Base-by-base conservation (phyloP, 2,888 invertebrate genomes). In the Fissipunctia ypsillon region DNA sequence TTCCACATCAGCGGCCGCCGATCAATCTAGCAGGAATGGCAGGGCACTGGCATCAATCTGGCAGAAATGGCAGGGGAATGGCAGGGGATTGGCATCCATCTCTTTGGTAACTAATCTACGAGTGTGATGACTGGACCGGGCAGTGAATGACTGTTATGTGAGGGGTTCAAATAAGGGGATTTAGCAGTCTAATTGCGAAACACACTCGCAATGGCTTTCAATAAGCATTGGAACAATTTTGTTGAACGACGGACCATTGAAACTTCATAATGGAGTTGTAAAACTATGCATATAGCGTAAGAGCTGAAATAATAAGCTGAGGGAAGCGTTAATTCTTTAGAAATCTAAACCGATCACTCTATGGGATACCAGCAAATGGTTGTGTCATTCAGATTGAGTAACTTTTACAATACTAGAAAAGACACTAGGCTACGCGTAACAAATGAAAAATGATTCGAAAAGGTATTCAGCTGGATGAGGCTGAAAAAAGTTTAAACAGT, bases 11-110 rank as follows among this genome's bases (percentile, higher is more conserved):
- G 48, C 66, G 70, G 60, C 43, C 48, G 52, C 63, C 81, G 43
- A 82, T 82, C 82, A 80, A 82, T 82, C 80, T 59, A 61, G 61
- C 82, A 81, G 78, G 57, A 77, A 81, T 81, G 67, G 71, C 74
- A 77, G 59, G 31, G 38, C 28, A 64, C 54, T 67, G 78, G 82
- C 81, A 80, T 80, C 80, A 81, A 81, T 80, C 80, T 77, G 72
- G 67, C 71, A 81, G 63, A 81, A 67, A 67, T 80, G 82, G 63
- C 66, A 73, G 43, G 60, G 64, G 57, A 50, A n/a, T 76, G 76
- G 63, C 73, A 79, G 22, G 70, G 66, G 67, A 67, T 64, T 81
- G 79, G 72, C 80, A 77, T 77, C 72, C 65, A 72, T 81, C 82
- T 69, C 72, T 72, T 73, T 73, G 83, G 52, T 52, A 68, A 71